phyloP scores from a whole-genome alignment of 2,113 vertebrate genomes.

The Morone saxatilis region DNA sequence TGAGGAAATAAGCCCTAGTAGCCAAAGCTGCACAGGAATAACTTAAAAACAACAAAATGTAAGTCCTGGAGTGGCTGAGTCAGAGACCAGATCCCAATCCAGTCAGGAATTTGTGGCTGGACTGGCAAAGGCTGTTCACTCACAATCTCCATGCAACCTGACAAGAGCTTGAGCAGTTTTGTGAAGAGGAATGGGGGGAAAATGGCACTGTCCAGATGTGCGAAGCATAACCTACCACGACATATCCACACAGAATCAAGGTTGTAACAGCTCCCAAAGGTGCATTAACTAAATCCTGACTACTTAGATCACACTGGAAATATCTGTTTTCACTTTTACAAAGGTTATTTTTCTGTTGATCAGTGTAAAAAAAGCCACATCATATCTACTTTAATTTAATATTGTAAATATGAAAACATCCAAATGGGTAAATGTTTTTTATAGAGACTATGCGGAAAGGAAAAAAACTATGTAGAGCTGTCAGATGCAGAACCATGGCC shows the following conservation, averaged over 20 bases:
- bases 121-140: neutral
- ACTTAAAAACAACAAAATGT: neutral
- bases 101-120: neutral
- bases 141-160: neutral
- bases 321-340: neutral
- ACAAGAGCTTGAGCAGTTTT: neutral
- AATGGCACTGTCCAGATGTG: neutral
- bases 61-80: neutral
- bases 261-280: neutral
- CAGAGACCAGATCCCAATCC: neutral
- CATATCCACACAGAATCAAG: neutral
- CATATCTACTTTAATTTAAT: constrained; percentile 26
- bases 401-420: neutral
- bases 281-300: neutral
- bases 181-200: neutral
- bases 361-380: constrained; percentile 12
- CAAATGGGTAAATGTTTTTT: neutral
- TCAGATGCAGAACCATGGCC: constrained; percentile 15
- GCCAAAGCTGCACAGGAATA: neutral
- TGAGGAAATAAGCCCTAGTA: neutral
- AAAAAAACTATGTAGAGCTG: neutral
- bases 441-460: neutral
- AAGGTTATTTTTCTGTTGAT: constrained; percentile 10
- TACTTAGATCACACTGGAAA: neutral
- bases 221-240: neutral